phyloP scores from a whole-genome alignment of 2,113 vertebrate genomes.

The Diadophis punctatus region DNA sequence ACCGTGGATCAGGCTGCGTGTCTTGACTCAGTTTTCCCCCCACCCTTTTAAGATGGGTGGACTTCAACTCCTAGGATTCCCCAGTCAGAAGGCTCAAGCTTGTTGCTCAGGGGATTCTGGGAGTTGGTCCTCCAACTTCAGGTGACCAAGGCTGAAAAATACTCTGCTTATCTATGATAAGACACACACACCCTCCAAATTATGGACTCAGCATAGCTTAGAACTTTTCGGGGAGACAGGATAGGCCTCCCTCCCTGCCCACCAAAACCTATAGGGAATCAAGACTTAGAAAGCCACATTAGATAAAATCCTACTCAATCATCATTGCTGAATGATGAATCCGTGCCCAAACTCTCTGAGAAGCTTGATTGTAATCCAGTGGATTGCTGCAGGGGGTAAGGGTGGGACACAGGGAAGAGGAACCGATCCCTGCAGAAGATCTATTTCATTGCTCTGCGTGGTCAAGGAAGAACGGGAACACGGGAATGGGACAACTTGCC shows the following conservation, averaged over 20 bases:
- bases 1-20: neutral
- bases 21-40: neutral
- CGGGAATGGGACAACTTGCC: no score
- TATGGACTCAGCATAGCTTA: neutral
- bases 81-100: neutral
- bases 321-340: neutral
- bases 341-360: neutral
- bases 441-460: neutral
- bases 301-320: neutral
- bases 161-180: neutral
- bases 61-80: neutral
- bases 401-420: neutral
- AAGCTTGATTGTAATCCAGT: no score
- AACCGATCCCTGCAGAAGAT: no score
- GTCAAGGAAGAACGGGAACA: no score
- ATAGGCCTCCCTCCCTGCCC: neutral
- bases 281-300: neutral
- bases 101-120: neutral
- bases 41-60: neutral
- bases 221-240: neutral
- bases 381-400: neutral
- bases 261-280: neutral
- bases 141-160: neutral
- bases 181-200: neutral
- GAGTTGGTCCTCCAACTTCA: neutral